A percentile compares a stretch with the other conserved stretches of the same genome.
phyloP scores from a whole-genome alignment of 2,888 invertebrate species.

The Temnothorax ravouxi region DNA sequence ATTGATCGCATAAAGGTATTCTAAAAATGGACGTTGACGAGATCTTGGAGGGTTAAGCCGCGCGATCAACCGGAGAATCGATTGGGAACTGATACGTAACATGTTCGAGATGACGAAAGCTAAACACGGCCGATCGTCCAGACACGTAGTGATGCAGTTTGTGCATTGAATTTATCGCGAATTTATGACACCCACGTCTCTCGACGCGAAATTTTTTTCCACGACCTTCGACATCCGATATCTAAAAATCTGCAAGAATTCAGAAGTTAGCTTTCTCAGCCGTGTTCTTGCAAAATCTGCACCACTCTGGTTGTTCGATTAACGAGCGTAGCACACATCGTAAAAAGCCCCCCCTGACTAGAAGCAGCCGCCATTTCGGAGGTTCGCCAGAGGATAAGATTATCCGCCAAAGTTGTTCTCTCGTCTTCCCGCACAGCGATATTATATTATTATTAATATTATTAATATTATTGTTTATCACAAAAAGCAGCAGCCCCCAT shows the following conservation, averaged over 20 bases:
- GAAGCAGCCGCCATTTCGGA: constrained; percentile 31
- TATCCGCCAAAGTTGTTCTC: constrained; percentile 48
- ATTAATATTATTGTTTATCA: constrained; percentile 39
- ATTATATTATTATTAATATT: constrained; percentile 46
- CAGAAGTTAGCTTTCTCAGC: not conserved
- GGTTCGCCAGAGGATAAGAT: constrained; percentile 42
- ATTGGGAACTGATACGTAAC: constrained; percentile 48
- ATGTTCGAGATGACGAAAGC: constrained; percentile 52
- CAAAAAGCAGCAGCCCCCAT: constrained; percentile 31
- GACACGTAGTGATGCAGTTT: constrained; percentile 32
- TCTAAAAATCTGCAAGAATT: not conserved
- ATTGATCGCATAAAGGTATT: constrained; percentile 52
- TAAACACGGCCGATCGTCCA: constrained; percentile 18
- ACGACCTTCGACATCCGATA: not conserved
- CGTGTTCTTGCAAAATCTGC: constrained; percentile 36
- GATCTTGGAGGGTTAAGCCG: constrained; percentile 53
- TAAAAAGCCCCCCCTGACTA: constrained; percentile 32
- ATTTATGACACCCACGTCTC: not conserved
- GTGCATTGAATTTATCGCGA: constrained; percentile 1
- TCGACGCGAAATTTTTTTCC: not conserved
- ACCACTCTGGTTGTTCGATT: constrained; percentile 31
- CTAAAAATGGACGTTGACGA: constrained; percentile 52
- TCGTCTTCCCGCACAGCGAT: constrained; percentile 51
- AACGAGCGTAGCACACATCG: constrained; percentile 24
- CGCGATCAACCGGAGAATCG: constrained; percentile 51